These are phyloP conservation scores for Cepphus grylle DNA, from an alignment of 2,113 vertebrate species.

Conservation along the genomic window DNA sequence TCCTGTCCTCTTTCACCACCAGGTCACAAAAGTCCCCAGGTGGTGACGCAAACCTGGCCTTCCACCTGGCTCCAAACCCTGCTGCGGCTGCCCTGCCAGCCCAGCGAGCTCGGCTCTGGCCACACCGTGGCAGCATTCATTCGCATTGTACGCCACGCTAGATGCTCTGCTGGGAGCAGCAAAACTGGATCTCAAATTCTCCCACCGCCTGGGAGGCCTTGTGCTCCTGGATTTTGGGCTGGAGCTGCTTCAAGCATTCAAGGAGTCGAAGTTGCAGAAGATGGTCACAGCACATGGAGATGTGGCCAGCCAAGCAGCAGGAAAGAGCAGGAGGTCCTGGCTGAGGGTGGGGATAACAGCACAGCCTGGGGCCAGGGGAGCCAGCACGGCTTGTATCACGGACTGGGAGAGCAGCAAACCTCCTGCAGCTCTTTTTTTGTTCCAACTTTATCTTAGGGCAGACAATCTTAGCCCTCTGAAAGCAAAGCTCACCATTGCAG, in stretches of 20 bases:
- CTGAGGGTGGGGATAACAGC: neutral
- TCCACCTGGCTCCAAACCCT: neutral
- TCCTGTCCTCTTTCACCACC: neutral
- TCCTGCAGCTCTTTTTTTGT: neutral
- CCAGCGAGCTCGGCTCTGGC: neutral
- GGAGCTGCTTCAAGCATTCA: neutral
- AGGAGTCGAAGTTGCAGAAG: neutral
- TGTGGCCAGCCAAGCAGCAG: neutral
- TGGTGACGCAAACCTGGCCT: neutral
- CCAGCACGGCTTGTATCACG: rapidly evolving
- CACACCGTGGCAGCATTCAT: constrained; percentile 55
- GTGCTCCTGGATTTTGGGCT: neutral
- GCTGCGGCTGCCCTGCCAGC: neutral
- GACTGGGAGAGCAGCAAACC: neutral
- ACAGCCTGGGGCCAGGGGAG: neutral
- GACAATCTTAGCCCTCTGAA: neutral
- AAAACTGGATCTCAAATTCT: neutral
- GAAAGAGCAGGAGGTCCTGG: neutral
- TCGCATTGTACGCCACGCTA: rapidly evolving
- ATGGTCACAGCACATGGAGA: neutral
- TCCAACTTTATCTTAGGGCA: neutral
- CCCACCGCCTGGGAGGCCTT: neutral
- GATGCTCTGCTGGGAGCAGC: neutral
- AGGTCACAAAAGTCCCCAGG: neutral
- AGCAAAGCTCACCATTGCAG: neutral